Percentiles rank a stretch among this genome's conserved stretches.
Conservation (phyloP, 2,113 vertebrate species). For the Rhea pennata region DNA sequence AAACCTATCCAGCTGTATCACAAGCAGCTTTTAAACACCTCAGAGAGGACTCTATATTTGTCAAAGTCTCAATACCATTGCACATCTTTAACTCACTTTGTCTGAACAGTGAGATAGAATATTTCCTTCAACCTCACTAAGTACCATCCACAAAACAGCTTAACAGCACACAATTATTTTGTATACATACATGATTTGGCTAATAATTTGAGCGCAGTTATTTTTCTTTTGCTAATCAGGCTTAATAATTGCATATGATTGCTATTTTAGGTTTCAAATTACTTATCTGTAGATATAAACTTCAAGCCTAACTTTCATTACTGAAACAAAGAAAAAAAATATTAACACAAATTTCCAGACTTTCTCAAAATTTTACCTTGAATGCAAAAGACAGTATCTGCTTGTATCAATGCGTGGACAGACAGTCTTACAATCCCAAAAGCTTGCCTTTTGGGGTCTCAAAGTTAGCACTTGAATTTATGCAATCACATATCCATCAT, state of each 20-base stretch:
- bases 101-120: neutral
- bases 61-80: neutral
- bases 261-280: neutral
- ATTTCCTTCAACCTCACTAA: neutral
- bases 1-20: slow-evolving; percentile 10
- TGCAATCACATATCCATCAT: neutral
- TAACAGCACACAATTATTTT: neutral
- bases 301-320: neutral
- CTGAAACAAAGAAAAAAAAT: neutral
- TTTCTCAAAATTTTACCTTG: neutral
- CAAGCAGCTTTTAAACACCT: neutral
- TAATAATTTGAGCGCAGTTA: neutral
- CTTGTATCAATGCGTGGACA: accelerated
- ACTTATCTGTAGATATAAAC: neutral
- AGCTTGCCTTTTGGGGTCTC: neutral
- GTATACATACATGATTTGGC: neutral
- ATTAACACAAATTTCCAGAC: neutral
- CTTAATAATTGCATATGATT: neutral
- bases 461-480: neutral
- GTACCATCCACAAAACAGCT: neutral
- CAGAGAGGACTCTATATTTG: neutral
- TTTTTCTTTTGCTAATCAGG: neutral
- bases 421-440: neutral
- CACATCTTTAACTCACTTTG: neutral
- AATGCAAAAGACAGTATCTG: neutral